A percentile compares a stretch with the other conserved stretches of the same genome.
Evolutionary conservation across 2,113 vertebrate genomes (phyloP).

Genomic region (Ptychochromis oligacanthus): DNA sequence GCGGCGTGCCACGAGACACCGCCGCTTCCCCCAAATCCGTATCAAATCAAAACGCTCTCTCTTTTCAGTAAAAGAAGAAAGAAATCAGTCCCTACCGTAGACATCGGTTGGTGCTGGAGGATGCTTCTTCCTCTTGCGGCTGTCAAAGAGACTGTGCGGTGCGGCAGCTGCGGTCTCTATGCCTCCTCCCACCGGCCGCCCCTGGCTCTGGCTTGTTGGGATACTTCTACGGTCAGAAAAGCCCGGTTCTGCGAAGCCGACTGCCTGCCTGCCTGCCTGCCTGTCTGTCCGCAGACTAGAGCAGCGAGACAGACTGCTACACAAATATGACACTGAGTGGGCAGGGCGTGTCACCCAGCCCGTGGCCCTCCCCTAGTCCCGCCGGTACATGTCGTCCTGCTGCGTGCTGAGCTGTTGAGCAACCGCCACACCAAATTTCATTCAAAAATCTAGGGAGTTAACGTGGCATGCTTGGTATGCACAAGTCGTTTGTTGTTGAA

Average conservation of each 20-base stretch:
- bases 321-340: conserved; percentile 10
- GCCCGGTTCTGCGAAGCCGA: not conserved
- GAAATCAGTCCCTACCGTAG: conserved; percentile 58
- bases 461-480: not conserved
- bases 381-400: not conserved
- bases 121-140: conserved; percentile 51
- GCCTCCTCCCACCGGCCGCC: conserved; percentile 73
- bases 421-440: conserved; percentile 11
- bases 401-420: not conserved
- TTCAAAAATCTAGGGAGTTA: not conserved
- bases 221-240: conserved; percentile 12
- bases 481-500: not conserved
- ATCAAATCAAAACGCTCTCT: too few relatives aligned
- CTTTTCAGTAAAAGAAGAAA: not conserved
- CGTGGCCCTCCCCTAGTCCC: conserved; percentile 13
- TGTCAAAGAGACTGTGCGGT: conserved; percentile 50
- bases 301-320: not conserved
- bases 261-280: not conserved
- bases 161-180: conserved; percentile 61
- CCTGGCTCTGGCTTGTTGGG: conserved; percentile 44
- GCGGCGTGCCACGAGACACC: conserved; percentile 10
- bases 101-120: conserved; percentile 46
- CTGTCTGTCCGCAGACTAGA: conserved; percentile 9
- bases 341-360: conserved; percentile 49
- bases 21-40: not conserved